Base-by-base conservation (phyloP, 2,797 vertebrate genomes). In the Hyperoplus immaculatus region DNA sequence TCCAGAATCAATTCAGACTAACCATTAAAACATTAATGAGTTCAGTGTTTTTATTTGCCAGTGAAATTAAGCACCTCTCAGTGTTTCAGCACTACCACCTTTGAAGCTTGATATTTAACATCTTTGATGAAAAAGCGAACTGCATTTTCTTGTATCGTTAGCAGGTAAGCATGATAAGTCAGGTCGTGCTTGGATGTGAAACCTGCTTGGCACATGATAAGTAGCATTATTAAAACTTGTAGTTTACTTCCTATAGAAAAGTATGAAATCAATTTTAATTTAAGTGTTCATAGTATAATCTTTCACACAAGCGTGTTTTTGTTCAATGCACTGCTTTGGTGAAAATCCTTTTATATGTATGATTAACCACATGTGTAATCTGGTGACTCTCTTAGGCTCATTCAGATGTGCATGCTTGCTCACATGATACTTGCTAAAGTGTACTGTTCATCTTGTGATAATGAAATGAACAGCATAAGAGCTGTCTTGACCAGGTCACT, bases 21-120 rank as follows among this genome's bases (percentile, higher is more conserved):
- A 38, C 51, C 70, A 83, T 75, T 86, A 51, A 85, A 85, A 81
- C 75, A 83, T 85, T 83, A 78, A 90, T 85, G 82, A 85, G 75
- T 76, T 76, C 68, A 81, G 70, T 72, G 77, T 84, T 77, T 75
- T 66, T 87, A 81, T 81, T 85, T 75, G 81, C 80, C 61, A 56
- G 70, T 84, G 86, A 84, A 87, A 79, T 69, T 42, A 82, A 70
- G 75, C 81, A 77, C 72, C 69, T 16, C 65, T 80, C 61, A 60
- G n/a, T 46, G 60, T 65, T 63, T 53, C 69, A 80, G 54, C 69
- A 8, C 41, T 5, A 54, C 50, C 16, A 29, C n/a, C n/a, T 68
- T 70, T 67, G 63, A 75, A 77, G 75, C 18, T 9, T 46, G n/a
- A 78, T 60, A 41, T 45, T 39, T 43, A 41, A 16, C 18, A 47